Evolutionary conservation across 2,113 vertebrate genomes (phyloP).

Genomic region (Larimichthys crocea): DNA sequence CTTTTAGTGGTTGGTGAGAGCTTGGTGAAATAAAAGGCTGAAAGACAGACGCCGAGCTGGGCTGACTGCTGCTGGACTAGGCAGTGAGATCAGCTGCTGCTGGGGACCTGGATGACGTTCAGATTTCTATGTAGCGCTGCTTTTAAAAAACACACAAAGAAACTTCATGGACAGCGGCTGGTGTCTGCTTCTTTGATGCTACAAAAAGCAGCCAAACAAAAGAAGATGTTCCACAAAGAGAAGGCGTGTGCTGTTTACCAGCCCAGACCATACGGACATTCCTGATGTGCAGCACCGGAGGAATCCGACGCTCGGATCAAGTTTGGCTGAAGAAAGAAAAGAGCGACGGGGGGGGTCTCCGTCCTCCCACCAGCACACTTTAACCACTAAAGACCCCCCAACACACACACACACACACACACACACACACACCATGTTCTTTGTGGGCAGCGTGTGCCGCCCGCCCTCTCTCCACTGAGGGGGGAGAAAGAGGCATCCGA

Average conservation of each 20-base stretch:
- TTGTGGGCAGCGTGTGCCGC: slow-evolving; percentile 60
- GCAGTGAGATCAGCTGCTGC: no score
- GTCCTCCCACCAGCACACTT: slow-evolving; percentile 34
- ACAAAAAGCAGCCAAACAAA: slow-evolving; percentile 49
- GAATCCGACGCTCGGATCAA: slow-evolving; percentile 25
- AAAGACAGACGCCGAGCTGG: no score
- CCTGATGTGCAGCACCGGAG: slow-evolving; percentile 40
- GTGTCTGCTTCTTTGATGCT: slow-evolving; percentile 30
- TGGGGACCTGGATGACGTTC: no score
- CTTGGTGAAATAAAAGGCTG: no score
- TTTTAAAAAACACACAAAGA: not conserved
- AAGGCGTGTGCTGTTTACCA: slow-evolving; percentile 57
- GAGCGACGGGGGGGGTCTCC: not conserved
- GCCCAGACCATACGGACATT: slow-evolving; percentile 36
- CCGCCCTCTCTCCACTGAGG: slow-evolving; percentile 8
- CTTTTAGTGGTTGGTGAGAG: no score
- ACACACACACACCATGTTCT: slow-evolving; percentile 22
- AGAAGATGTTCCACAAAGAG: slow-evolving; percentile 51
- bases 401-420: slow-evolving; percentile 7
- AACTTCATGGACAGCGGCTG: not conserved
- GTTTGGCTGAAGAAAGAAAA: not conserved
- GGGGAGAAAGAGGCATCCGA: not conserved
- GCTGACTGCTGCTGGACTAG: no score
- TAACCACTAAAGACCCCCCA: slow-evolving; percentile 18
- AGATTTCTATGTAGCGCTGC: no score